Base-by-base conservation (phyloP, 2,113 vertebrate species). In the Sebastes fasciatus region DNA sequence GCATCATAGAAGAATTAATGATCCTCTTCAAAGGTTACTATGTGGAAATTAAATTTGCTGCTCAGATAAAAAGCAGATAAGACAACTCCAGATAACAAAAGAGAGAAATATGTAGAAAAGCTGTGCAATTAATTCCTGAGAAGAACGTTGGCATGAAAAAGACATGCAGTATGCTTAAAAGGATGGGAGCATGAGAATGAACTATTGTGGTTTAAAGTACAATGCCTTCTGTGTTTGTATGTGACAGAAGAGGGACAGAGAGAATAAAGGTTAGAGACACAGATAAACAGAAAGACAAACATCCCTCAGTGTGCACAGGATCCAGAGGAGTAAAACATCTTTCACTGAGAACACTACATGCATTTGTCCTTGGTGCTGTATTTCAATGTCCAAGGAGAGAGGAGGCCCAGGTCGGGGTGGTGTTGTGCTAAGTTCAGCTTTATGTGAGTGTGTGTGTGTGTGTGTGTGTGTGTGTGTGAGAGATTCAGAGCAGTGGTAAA, bases 331-430 rank as follows among this genome's bases (percentile, higher is more conserved):
- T 62, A 45, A 60, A 48, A 79, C 54, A 63, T 68, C 55, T 79
- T 83, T 74, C 34, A 68, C 78, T 54, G n/a, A 82, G 60, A 84
- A 82, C 74, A 77, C 85, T 68, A 72, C 34, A 7, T 72, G 82
- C 67, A 79, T 93, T 92, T 91, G 85, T 91, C 78, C 87, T 85
- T 83, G 82, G 79, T 88, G 80, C 86, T 88, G 74, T 77, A 82
- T 91, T 93, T 89, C 76, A 88, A 77, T n/a, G 84, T 91, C 84
- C 77, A 86, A 88, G 83, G 81, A 86, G 79, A 82, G 69, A 67
- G 74, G 92, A 91, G 93, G 93, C 93, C 92, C 90, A 61, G 42
- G 81, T 64, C 74, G 62, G 90, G 92, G 86, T 63, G 61, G 80
- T 84, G 77, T 5, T 83, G 70, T 62, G 60, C 85, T 83, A 73